phyloP scores from a whole-genome alignment of 2,797 vertebrate species.

The Myioborus melanocephalus region DNA sequence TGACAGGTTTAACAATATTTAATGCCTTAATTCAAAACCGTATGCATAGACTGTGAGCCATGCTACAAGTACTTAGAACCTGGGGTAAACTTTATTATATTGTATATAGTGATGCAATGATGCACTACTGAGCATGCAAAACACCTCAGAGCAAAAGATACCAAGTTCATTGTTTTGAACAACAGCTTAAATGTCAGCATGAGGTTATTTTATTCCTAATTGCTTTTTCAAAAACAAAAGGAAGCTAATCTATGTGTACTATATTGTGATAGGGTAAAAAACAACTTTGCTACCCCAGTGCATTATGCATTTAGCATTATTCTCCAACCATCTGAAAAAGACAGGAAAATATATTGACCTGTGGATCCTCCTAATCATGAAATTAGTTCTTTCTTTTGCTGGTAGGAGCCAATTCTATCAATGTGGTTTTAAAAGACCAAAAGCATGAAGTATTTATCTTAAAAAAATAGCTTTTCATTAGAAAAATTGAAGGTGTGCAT shows the following conservation, averaged over 20 bases:
- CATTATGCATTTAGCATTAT: not conserved
- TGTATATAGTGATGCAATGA: not conserved
- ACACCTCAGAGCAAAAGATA: conserved; percentile 21
- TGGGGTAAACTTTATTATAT: not conserved
- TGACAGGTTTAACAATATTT: conserved; percentile 7
- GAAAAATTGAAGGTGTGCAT: not conserved
- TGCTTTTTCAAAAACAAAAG: conserved; percentile 7
- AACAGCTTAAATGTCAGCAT: conserved; percentile 48
- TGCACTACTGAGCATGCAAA: conserved; percentile 26
- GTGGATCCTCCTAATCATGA: not conserved
- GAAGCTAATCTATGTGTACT: not conserved
- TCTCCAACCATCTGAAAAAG: not conserved
- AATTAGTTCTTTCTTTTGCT: not conserved
- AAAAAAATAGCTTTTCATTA: not conserved
- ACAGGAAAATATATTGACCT: not conserved
- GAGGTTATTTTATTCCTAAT: conserved; percentile 25
- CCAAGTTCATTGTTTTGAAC: not conserved
- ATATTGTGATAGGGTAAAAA: not conserved
- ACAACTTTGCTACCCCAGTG: not conserved
- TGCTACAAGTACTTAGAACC: not conserved
- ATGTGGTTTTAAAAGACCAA: not conserved
- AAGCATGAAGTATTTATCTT: not conserved
- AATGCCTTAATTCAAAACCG: conserved; percentile 8
- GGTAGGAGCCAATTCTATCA: not conserved
- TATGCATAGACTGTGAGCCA: not conserved